Percentiles rank a stretch among this genome's conserved stretches.
These are phyloP conservation scores for Cordylochernes scorpioides DNA, from an alignment of 2,888 invertebrate genomes.

Conservation along the genomic window DNA sequence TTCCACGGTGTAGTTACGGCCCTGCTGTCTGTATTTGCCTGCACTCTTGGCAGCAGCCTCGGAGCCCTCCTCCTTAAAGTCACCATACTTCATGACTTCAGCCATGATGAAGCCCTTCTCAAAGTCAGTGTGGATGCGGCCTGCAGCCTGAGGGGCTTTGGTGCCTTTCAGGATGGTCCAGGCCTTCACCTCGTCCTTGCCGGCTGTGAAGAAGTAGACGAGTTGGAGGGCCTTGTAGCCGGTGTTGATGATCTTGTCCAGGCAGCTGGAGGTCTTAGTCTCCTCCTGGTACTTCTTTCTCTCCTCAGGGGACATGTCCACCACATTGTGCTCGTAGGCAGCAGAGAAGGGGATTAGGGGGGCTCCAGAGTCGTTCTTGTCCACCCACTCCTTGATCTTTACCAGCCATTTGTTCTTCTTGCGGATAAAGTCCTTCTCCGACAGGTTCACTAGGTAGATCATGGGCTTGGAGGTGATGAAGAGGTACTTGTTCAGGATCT, in stretches of 20 bases:
- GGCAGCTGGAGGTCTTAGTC: slow-evolving; percentile 35
- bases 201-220: slow-evolving; percentile 93
- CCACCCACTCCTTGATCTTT: slow-evolving; percentile 96
- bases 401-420: slow-evolving; percentile 91
- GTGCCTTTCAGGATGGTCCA: slow-evolving; percentile 97
- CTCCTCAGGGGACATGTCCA: slow-evolving; percentile 52
- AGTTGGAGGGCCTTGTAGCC: slow-evolving; percentile 88
- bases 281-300: slow-evolving; percentile 53
- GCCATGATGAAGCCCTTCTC: slow-evolving; percentile 99
- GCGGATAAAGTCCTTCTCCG: slow-evolving; percentile 88
- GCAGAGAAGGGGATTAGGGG: slow-evolving; percentile 88
- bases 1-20: slow-evolving; percentile 82
- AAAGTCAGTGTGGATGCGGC: slow-evolving; percentile 94
- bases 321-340: slow-evolving; percentile 52
- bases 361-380: slow-evolving; percentile 80
- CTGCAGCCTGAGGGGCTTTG: slow-evolving; percentile 94
- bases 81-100: slow-evolving; percentile 91
- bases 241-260: slow-evolving; percentile 87
- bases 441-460: slow-evolving; percentile 82
- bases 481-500: slow-evolving; percentile 76
- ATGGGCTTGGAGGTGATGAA: slow-evolving; percentile 92
- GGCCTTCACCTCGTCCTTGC: slow-evolving; percentile 92
- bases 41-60: slow-evolving; percentile 76
- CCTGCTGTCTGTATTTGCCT: slow-evolving; percentile 96
- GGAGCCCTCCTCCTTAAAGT: slow-evolving; percentile 83